phyloP scores from a whole-genome alignment of 2,888 invertebrate genomes.

The Idaea biselata region DNA sequence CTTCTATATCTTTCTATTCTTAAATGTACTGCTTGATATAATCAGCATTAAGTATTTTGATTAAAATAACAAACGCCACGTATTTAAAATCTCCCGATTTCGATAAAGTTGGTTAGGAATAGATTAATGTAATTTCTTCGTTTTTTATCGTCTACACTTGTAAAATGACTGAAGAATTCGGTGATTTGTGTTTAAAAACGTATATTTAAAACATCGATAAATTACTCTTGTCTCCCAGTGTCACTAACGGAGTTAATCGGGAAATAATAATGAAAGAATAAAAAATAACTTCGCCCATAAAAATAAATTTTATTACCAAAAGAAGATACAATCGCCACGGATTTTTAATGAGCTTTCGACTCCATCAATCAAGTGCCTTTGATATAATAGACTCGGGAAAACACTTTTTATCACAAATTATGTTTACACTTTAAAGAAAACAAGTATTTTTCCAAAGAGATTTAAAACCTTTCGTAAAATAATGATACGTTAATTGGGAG shows the following conservation, averaged over 20 bases:
- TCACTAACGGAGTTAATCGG: conserved; percentile 18
- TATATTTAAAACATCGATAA: background rate
- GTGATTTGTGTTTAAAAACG: background rate
- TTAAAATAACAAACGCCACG: no score
- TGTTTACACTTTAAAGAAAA: background rate
- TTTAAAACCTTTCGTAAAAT: background rate
- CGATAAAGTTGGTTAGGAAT: no score
- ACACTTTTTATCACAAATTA: background rate
- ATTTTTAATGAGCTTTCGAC: conserved; percentile 20
- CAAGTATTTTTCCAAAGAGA: background rate
- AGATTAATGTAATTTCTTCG: no score
- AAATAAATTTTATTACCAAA: conserved; percentile 15
- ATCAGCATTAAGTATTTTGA: no score
- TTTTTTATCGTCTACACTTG: no score
- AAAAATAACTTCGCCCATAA: conserved; percentile 16
- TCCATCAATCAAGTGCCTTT: conserved; percentile 16
- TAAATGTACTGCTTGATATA: no score
- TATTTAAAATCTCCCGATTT: no score
- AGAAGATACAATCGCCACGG: conserved; percentile 12
- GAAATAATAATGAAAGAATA: conserved; percentile 20
- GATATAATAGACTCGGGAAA: conserved; percentile 7
- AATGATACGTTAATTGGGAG: background rate
- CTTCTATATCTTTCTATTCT: no score
- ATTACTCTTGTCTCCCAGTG: conserved; percentile 18
- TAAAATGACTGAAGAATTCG: background rate